Conservation (phyloP, 2,113 vertebrate genomes). For the Osmerus mordax region DNA sequence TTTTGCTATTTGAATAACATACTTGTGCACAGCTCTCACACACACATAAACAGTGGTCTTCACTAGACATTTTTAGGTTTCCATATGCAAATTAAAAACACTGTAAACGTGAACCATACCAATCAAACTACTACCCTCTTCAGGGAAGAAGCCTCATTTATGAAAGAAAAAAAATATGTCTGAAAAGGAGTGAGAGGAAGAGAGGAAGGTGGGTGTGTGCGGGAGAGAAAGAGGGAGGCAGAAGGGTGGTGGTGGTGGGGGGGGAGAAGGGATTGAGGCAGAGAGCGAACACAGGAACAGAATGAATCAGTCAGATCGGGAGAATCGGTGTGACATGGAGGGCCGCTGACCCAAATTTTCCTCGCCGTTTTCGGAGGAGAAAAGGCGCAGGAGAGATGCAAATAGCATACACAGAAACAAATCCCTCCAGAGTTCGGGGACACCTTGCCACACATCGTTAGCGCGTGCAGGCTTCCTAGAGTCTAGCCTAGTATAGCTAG, state of each 20-base stretch:
- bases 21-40: background rate
- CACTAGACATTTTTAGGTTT: background rate
- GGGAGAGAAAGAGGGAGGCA: conserved; percentile 4
- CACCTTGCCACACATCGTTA: conserved; percentile 13
- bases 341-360: conserved; percentile 56
- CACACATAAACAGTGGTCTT: background rate
- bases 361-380: conserved; percentile 1
- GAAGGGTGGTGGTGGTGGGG: conserved; percentile 16
- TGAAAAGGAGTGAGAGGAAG: background rate
- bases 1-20: background rate
- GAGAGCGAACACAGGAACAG: conserved; percentile 9
- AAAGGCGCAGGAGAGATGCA: background rate
- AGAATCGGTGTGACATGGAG: conserved; percentile 31
- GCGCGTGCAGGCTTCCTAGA: background rate
- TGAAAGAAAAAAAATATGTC: background rate
- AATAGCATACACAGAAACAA: conserved; percentile 16
- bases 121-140: conserved; percentile 7
- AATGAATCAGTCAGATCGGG: conserved; percentile 36
- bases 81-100: conserved; percentile 25
- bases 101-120: background rate
- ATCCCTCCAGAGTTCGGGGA: conserved; percentile 3
- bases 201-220: background rate
- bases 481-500: too few relatives aligned
- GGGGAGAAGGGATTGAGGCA: conserved; percentile 15
- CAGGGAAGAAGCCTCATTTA: background rate